Conservation (phyloP, 2,888 invertebrate genomes). For the Ichneumoninae sp. region DNA sequence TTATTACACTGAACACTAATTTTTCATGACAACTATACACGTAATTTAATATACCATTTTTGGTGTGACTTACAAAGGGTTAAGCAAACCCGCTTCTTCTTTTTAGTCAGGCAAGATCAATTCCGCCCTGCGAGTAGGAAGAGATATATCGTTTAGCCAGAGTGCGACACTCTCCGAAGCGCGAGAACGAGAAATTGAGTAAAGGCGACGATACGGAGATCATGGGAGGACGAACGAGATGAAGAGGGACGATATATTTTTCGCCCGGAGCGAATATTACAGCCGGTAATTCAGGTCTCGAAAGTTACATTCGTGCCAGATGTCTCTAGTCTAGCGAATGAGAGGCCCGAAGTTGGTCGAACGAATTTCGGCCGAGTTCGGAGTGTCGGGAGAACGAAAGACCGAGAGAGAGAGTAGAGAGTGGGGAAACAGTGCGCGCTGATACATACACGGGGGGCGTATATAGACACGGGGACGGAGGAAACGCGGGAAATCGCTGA, state of each 20-base stretch:
- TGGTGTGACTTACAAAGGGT: not conserved
- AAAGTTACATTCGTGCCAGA: conserved; percentile 34
- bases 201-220: not conserved
- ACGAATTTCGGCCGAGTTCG: conserved; percentile 50
- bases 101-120: not conserved
- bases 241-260: conserved; percentile 1
- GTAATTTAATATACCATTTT: no score
- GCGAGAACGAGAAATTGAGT: not conserved
- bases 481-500: conserved; percentile 13
- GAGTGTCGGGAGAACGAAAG: conserved; percentile 48
- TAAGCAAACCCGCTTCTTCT: not conserved
- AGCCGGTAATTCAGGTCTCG: conserved; percentile 40
- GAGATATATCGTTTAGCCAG: not conserved
- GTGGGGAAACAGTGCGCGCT: conserved; percentile 53
- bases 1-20: no score
- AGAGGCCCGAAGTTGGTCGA: conserved; percentile 51
- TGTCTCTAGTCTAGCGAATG: conserved; percentile 41
- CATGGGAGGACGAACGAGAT: not conserved
- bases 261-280: conserved; percentile 21
- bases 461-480: not conserved
- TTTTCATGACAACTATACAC: no score
- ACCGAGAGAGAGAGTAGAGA: conserved; percentile 39
- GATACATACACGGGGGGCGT: conserved; percentile 6
- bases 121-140: not conserved
- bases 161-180: not conserved